These are phyloP conservation scores for Sminthurides aquaticus DNA, from an alignment of 2,888 invertebrate species.

Conservation along the genomic window DNA sequence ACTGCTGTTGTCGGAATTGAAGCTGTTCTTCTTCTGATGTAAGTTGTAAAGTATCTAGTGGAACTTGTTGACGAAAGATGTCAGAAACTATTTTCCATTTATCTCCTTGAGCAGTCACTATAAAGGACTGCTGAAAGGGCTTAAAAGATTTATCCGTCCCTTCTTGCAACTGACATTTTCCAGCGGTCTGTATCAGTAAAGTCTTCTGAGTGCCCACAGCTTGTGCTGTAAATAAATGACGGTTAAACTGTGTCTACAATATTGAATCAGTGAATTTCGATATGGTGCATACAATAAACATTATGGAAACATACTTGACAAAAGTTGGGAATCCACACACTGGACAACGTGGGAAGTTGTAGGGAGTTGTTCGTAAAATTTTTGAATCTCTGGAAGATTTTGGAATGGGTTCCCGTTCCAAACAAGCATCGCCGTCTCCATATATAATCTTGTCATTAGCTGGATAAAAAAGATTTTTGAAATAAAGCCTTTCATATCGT, in stretches of 20 bases:
- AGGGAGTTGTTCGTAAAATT: constrained; percentile 77
- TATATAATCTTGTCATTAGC: constrained; percentile 71
- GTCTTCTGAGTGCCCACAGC: constrained; percentile 69
- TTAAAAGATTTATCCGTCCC: constrained; percentile 51
- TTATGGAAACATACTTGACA: constrained; percentile 52
- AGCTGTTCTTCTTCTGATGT: constrained; percentile 1
- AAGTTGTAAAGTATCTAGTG: constrained; percentile 10
- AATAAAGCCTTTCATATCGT: not conserved
- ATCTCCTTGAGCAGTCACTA: constrained; percentile 76
- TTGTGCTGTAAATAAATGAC: constrained; percentile 11
- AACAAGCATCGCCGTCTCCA: constrained; percentile 72
- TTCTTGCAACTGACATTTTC: constrained; percentile 66
- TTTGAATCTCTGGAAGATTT: constrained; percentile 74
- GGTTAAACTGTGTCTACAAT: not conserved
- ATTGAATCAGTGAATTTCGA: not conserved
- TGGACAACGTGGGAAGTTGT: constrained; percentile 66
- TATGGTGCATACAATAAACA: not conserved
- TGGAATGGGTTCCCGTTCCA: constrained; percentile 87
- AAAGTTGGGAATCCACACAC: constrained; percentile 80
- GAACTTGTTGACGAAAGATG: constrained; percentile 57
- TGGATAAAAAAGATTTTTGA: constrained; percentile 47
- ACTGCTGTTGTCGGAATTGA: constrained; percentile 8
- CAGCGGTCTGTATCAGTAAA: constrained; percentile 73
- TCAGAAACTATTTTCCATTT: constrained; percentile 93
- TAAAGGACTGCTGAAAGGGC: constrained; percentile 75